Percentiles rank a stretch among this genome's conserved stretches.
These are phyloP conservation scores for Emydura subglobosa DNA, from an alignment of 2,113 vertebrate genomes.

Conservation along the genomic window DNA sequence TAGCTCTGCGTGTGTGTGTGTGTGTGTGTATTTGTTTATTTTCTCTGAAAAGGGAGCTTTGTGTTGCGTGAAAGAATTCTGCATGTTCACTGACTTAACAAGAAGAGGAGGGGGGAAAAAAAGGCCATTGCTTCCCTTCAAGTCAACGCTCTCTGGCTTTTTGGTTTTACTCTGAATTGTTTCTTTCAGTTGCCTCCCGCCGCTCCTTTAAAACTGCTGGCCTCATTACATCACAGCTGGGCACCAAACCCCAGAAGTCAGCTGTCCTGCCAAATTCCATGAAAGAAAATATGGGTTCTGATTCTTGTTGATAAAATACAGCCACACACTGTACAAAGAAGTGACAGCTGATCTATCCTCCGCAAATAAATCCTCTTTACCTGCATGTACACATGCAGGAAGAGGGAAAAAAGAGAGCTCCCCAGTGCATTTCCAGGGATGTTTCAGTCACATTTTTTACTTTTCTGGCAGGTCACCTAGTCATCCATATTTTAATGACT, in stretches of 20 bases:
- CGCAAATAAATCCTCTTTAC: not conserved
- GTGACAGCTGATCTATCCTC: not conserved
- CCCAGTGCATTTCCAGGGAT: not conserved
- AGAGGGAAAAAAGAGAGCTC: not conserved
- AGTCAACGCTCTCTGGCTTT: not conserved
- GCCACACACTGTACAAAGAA: not conserved
- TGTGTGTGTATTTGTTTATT: conserved; percentile 42
- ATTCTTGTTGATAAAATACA: not conserved
- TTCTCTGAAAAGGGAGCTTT: conserved; percentile 58
- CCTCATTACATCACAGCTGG: conserved; percentile 23
- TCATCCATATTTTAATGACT: not conserved
- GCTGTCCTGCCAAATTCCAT: conserved; percentile 26
- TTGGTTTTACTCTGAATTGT: not conserved
- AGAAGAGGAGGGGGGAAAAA: not conserved
- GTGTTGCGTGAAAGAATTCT: conserved; percentile 39
- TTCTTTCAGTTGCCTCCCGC: not conserved
- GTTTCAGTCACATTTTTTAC: not conserved
- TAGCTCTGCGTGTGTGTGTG: conserved; percentile 74
- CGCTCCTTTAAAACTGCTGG: conserved; percentile 10
- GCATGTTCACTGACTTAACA: conserved; percentile 13
- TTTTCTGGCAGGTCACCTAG: not conserved
- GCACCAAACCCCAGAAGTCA: conserved; percentile 36
- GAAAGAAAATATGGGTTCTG: not conserved
- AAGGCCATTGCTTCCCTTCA: not conserved
- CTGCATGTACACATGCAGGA: not conserved